Conservation (phyloP, 2,888 invertebrate species). For the Drosophila neotestacea region DNA sequence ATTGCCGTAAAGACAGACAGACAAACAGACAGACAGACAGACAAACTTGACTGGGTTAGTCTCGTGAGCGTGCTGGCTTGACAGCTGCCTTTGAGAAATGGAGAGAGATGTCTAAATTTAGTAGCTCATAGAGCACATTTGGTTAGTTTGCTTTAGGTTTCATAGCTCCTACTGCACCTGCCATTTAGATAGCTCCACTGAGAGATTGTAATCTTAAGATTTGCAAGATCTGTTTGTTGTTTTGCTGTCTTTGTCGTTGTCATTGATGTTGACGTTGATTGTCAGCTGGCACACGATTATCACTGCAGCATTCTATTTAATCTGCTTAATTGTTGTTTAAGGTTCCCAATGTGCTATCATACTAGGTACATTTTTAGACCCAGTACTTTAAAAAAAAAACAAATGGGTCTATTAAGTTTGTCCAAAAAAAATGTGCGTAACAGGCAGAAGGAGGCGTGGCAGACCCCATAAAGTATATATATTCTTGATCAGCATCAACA, state of each 20-base stretch:
- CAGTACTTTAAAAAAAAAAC: no score
- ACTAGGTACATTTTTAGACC: conserved; percentile 30
- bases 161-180: conserved; percentile 5
- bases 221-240: conserved; percentile 54
- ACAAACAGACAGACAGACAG: background rate
- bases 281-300: conserved; percentile 57
- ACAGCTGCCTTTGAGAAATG: conserved; percentile 35
- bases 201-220: conserved; percentile 55
- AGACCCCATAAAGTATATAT: no score
- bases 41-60: conserved; percentile 19
- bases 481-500: no score
- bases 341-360: conserved; percentile 54
- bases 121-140: conserved; percentile 48
- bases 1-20: conserved; percentile 41
- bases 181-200: conserved; percentile 58
- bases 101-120: conserved; percentile 65
- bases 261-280: conserved; percentile 40
- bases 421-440: no score
- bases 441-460: no score
- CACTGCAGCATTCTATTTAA: conserved; percentile 67
- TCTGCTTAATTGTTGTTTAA: conserved; percentile 45
- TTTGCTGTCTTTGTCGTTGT: conserved; percentile 9
- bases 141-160: conserved; percentile 50
- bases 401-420: no score
- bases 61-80: conserved; percentile 72